Conservation (phyloP, 2,888 invertebrate species). For the Lysandra bellargus region DNA sequence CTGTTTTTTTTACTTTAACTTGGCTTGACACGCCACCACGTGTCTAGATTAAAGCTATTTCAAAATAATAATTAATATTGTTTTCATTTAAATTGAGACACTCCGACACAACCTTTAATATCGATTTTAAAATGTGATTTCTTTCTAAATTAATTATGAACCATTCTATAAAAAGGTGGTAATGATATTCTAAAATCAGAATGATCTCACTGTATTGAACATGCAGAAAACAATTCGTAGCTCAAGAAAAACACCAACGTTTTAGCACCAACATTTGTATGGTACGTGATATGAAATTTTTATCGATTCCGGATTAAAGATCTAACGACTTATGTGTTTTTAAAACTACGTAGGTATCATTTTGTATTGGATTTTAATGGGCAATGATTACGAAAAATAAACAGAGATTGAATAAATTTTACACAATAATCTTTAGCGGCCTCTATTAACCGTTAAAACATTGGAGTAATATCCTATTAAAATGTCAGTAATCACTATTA, state of each 20-base stretch:
- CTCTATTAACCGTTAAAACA: too few relatives aligned
- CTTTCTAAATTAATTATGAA: background rate
- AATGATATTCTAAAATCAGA: background rate
- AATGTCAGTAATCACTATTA: too few relatives aligned
- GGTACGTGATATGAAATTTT: conserved; percentile 24
- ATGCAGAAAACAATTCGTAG: background rate
- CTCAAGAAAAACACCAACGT: background rate
- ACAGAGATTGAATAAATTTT: background rate
- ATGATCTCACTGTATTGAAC: background rate
- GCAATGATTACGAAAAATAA: background rate
- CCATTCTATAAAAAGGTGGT: background rate
- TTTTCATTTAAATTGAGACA: too few relatives aligned
- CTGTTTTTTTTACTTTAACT: too few relatives aligned
- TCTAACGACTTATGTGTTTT: background rate
- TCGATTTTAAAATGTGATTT: background rate
- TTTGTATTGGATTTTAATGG: background rate
- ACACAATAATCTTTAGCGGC: too few relatives aligned
- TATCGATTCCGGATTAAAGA: conserved; percentile 5
- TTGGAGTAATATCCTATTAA: too few relatives aligned
- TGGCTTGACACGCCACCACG: too few relatives aligned
- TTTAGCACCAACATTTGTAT: background rate
- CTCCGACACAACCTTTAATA: too few relatives aligned
- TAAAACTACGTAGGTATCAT: background rate
- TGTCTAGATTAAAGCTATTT: too few relatives aligned
- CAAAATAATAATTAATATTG: too few relatives aligned